phyloP scores from a whole-genome alignment of 2,888 invertebrate genomes.

The Geotrupes spiniger region DNA sequence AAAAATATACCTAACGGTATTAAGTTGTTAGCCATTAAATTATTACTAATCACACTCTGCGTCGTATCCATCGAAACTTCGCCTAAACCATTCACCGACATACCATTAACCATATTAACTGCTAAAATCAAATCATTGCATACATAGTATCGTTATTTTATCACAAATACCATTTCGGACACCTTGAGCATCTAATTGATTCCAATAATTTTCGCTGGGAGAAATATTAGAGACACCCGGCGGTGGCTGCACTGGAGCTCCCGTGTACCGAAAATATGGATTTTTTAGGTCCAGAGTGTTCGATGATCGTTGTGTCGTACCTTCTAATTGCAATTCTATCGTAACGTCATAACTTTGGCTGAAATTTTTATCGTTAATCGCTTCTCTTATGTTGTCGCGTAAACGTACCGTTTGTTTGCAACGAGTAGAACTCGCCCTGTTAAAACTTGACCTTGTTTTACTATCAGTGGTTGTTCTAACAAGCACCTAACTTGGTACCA shows the following conservation, averaged over 20 bases:
- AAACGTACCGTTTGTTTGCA: constrained; percentile 81
- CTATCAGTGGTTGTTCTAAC: constrained; percentile 88
- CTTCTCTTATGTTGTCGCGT: neutral
- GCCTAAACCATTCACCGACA: constrained; percentile 70
- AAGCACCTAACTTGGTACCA: constrained; percentile 99
- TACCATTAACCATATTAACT: constrained; percentile 72
- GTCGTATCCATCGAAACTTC: constrained; percentile 70
- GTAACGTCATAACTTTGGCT: constrained; percentile 98
- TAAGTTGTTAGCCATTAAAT: constrained; percentile 51
- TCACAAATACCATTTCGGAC: constrained; percentile 48
- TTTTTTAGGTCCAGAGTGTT: constrained; percentile 97
- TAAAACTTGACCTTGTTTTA: constrained; percentile 88
- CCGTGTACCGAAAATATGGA: constrained; percentile 96
- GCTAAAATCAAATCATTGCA: constrained; percentile 44
- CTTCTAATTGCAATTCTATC: constrained; percentile 88
- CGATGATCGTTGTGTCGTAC: constrained; percentile 78
- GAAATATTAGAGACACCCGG: constrained; percentile 88
- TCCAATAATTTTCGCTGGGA: constrained; percentile 93
- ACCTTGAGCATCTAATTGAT: constrained; percentile 75
- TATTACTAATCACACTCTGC: constrained; percentile 56
- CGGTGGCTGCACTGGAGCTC: constrained; percentile 87
- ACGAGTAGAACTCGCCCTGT: constrained; percentile 83
- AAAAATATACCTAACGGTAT: constrained; percentile 42
- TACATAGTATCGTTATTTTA: neutral
- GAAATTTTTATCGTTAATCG: neutral